phyloP scores from a whole-genome alignment of 2,113 vertebrate genomes.

The Plestiodon gilberti region DNA sequence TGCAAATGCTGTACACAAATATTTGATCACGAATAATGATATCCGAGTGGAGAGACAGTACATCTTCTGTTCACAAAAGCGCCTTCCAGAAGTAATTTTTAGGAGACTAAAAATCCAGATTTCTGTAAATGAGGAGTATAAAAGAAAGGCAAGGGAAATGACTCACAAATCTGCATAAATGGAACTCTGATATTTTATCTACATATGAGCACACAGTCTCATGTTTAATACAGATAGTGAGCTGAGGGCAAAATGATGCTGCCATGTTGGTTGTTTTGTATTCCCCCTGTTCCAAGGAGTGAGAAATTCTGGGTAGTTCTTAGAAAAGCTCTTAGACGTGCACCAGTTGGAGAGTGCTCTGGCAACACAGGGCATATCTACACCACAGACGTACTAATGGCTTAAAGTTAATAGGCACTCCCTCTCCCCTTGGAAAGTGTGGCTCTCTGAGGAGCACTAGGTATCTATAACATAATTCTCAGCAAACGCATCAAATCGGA shows the following conservation, averaged over 20 bases:
- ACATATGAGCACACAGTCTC: not conserved
- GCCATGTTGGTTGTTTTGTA: not conserved
- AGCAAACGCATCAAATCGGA: not conserved
- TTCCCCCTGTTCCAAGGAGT: not conserved
- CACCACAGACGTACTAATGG: not conserved
- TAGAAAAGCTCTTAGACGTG: no score
- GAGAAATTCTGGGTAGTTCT: not conserved
- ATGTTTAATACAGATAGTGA: slow-evolving; percentile 12
- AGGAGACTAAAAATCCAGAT: slow-evolving; percentile 37
- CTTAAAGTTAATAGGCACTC: not conserved
- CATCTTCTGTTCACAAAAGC: not conserved
- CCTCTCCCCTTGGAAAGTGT: not conserved
- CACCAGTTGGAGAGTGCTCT: no score
- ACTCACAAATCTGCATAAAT: slow-evolving; percentile 23
- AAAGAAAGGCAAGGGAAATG: slow-evolving; percentile 31
- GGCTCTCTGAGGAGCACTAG: not conserved
- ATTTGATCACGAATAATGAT: slow-evolving; percentile 60
- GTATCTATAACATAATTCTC: not conserved
- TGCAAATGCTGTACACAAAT: slow-evolving; percentile 58
- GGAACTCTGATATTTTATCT: slow-evolving; percentile 11
- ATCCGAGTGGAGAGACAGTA: slow-evolving; percentile 33
- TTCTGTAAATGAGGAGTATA: slow-evolving; percentile 6
- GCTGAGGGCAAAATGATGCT: not conserved
- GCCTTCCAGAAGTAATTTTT: slow-evolving; percentile 24
- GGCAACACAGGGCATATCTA: not conserved